Evolutionary conservation across 2,113 vertebrate species (phyloP).

Genomic region (Euleptes europaea): DNA sequence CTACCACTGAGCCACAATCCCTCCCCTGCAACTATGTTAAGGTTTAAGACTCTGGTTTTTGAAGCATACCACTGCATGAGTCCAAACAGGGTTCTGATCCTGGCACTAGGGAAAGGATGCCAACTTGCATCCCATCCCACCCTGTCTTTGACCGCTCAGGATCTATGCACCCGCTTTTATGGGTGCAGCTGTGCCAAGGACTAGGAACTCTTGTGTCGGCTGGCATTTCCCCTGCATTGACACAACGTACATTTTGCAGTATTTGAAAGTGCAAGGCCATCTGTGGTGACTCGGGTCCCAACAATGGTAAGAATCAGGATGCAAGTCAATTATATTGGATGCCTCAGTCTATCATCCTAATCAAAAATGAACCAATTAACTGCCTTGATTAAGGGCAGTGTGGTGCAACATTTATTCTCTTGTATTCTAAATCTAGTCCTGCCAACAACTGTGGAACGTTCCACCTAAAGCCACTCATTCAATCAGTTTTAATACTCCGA

Average conservation of each 20-base stretch:
- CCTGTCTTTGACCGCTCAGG: background rate
- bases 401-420: background rate
- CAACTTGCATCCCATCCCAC: background rate
- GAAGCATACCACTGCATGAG: background rate
- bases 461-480: conserved; percentile 33
- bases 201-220: too few relatives aligned
- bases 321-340: background rate
- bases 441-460: conserved; percentile 20
- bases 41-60: background rate
- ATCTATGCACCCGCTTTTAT: background rate
- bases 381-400: too few relatives aligned
- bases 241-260: too few relatives aligned
- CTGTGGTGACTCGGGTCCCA: background rate
- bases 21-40: background rate
- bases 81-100: background rate
- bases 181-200: too few relatives aligned
- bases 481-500: conserved; percentile 24
- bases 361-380: too few relatives aligned
- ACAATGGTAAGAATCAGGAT: background rate
- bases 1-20: too few relatives aligned
- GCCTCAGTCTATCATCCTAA: background rate
- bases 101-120: background rate
- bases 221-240: too few relatives aligned
- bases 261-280: background rate
- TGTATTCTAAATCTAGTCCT: conserved; percentile 22